Evolutionary conservation across 2,888 invertebrate species (phyloP).

Genomic region (Tethea ocularis): DNA sequence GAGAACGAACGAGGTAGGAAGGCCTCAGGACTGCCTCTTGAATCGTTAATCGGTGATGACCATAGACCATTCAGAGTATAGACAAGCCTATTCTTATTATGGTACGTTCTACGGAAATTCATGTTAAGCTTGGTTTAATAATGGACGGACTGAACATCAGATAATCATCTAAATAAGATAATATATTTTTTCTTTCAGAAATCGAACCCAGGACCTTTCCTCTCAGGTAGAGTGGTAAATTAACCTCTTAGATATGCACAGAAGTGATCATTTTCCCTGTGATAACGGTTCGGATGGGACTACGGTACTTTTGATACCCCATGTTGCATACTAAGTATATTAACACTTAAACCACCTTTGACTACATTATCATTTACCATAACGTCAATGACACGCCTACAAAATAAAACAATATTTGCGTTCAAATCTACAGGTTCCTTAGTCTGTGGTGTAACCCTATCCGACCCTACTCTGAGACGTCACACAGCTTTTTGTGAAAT

Average conservation of each 20-base stretch:
- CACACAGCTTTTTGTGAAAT: conserved; percentile 52
- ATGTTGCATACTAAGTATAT: too few relatives aligned
- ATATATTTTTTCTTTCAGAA: too few relatives aligned
- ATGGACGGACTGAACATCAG: not conserved
- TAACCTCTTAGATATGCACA: too few relatives aligned
- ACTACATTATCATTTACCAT: too few relatives aligned
- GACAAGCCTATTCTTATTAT: not conserved
- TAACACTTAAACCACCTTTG: too few relatives aligned
- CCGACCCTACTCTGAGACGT: conserved; percentile 46
- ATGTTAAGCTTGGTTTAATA: not conserved
- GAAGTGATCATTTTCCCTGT: too few relatives aligned
- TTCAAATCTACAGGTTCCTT: not conserved
- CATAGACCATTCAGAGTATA: not conserved
- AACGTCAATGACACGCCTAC: not conserved
- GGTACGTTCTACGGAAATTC: not conserved
- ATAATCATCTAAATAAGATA: too few relatives aligned
- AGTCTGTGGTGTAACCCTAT: conserved; percentile 30
- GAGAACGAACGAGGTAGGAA: conserved; percentile 18
- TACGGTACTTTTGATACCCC: too few relatives aligned
- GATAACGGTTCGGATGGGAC: too few relatives aligned
- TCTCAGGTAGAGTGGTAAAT: too few relatives aligned
- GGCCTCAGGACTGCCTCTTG: conserved; percentile 55
- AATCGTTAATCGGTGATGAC: conserved; percentile 62
- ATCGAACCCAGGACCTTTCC: too few relatives aligned
- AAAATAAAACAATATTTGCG: not conserved